Conservation (phyloP, 1,140 invertebrate species). For the Orius insidiosus region DNA sequence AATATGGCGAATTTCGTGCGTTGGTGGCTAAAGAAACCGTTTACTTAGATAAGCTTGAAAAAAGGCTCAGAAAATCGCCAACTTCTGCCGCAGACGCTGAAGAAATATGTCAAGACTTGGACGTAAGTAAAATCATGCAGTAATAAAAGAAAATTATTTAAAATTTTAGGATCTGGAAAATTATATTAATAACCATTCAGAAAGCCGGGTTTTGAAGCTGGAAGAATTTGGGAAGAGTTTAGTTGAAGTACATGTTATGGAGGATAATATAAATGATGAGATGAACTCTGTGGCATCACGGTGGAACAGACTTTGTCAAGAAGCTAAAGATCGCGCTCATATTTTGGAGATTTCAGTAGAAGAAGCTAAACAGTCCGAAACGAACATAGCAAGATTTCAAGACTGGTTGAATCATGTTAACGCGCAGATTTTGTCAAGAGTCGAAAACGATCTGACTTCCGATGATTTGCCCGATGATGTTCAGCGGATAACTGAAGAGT, state of each 20-base stretch:
- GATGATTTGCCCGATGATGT: slow-evolving; percentile 65
- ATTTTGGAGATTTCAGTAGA: slow-evolving; percentile 58
- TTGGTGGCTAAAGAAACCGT: slow-evolving; percentile 58
- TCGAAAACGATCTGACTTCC: slow-evolving; percentile 61
- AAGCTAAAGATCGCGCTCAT: slow-evolving; percentile 49
- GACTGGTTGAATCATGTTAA: slow-evolving; percentile 58
- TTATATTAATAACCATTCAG: slow-evolving; percentile 58
- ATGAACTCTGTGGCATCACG: slow-evolving; percentile 44
- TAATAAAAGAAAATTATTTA: too few relatives aligned
- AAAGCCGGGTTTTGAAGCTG: slow-evolving; percentile 52
- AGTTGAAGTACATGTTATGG: slow-evolving; percentile 58
- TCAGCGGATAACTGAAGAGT: slow-evolving; percentile 55
- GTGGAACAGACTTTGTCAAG: slow-evolving; percentile 46
- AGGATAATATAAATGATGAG: slow-evolving; percentile 46
- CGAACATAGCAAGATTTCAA: slow-evolving; percentile 53
- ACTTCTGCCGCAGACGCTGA: slow-evolving; percentile 75
- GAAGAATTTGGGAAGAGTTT: slow-evolving; percentile 57
- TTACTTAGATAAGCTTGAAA: slow-evolving; percentile 66
- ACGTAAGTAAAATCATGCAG: too few relatives aligned
- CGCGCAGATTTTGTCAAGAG: slow-evolving; percentile 46
- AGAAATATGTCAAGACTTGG: slow-evolving; percentile 76
- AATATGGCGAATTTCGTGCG: slow-evolving; percentile 57
- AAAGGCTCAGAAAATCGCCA: slow-evolving; percentile 50
- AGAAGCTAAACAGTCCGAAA: slow-evolving; percentile 62
- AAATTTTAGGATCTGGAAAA: too few relatives aligned